Conservation (phyloP, 1,140 invertebrate species). For the Telenomus remus region DNA sequence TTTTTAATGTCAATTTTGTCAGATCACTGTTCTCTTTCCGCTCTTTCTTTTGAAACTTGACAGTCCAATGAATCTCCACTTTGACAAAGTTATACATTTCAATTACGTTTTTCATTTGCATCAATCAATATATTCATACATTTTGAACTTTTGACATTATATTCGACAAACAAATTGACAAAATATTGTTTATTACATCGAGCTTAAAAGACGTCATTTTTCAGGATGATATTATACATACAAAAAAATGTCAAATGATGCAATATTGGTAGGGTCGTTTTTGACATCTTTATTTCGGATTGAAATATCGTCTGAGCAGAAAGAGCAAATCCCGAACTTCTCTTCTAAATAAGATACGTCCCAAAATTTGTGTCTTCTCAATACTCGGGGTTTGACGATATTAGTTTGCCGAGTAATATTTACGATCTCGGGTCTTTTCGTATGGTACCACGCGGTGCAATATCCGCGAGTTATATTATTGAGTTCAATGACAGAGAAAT, state of each 20-base stretch:
- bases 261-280: not conserved
- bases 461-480: constrained; percentile 50
- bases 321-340: constrained; percentile 42
- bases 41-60: not conserved
- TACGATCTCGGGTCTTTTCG: constrained; percentile 53
- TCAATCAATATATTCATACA: no score
- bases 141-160: no score
- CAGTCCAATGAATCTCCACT: no score
- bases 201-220: no score
- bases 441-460: constrained; percentile 53
- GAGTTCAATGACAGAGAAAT: constrained; percentile 54
- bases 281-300: constrained; percentile 4
- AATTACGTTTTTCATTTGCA: no score
- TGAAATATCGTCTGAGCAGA: constrained; percentile 35
- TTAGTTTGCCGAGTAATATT: constrained; percentile 69
- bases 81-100: no score
- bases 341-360: constrained; percentile 52
- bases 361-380: constrained; percentile 65
- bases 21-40: not conserved
- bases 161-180: no score
- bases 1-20: not conserved
- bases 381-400: constrained; percentile 62
- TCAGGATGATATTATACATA: no score
- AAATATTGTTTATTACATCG: no score
- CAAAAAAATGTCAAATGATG: no score